These are phyloP conservation scores for Nebria brevicollis DNA, from an alignment of 2,888 invertebrate genomes.

Conservation along the genomic window DNA sequence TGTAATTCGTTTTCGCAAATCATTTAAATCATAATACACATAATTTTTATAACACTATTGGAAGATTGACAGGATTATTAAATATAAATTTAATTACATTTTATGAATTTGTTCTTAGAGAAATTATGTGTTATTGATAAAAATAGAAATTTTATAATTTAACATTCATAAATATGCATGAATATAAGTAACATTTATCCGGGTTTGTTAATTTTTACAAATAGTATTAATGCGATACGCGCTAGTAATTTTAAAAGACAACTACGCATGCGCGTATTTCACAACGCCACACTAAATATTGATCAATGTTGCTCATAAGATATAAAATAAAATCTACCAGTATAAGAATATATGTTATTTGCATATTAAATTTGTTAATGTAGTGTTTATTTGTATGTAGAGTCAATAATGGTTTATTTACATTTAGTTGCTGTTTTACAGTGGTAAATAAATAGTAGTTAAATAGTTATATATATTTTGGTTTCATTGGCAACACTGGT, in stretches of 20 bases:
- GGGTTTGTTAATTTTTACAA: background rate
- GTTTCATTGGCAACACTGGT: background rate
- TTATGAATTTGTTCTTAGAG: background rate
- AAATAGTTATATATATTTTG: background rate
- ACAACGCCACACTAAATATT: background rate
- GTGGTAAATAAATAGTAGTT: too few relatives aligned
- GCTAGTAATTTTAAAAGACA: background rate
- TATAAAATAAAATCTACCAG: background rate
- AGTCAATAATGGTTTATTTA: too few relatives aligned
- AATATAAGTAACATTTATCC: background rate
- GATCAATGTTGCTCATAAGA: background rate
- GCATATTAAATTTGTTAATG: too few relatives aligned
- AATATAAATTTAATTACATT: background rate
- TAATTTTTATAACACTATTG: too few relatives aligned
- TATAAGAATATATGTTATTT: background rate
- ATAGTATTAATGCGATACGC: background rate
- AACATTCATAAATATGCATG: background rate
- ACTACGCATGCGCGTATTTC: background rate
- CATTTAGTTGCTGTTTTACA: background rate
- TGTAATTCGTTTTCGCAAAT: too few relatives aligned
- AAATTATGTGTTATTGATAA: background rate
- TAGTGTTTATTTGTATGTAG: too few relatives aligned
- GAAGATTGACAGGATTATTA: background rate
- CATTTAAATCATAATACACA: too few relatives aligned
- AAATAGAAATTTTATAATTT: constrained; percentile 7